A percentile compares a stretch with the other conserved stretches of the same genome.
These are phyloP conservation scores for Carlito syrichta DNA, from an alignment of 2,113 vertebrate genomes.

Conservation along the genomic window DNA sequence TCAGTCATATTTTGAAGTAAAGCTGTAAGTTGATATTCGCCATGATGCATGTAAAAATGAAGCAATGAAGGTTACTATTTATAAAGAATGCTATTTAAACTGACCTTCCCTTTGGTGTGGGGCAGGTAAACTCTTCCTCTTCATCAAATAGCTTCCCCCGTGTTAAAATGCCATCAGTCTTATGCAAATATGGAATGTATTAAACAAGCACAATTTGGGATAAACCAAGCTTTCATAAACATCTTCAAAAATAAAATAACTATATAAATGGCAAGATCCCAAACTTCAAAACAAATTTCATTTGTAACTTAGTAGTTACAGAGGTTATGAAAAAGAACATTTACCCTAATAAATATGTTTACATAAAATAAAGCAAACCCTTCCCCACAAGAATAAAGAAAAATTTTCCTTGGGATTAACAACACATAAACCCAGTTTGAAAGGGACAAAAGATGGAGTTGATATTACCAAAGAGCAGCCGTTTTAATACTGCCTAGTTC, in stretches of 20 bases:
- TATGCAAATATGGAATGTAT: background rate
- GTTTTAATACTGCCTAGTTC: too few relatives aligned
- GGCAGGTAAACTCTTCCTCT: slow-evolving; percentile 3
- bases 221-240: slow-evolving; percentile 30
- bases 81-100: background rate
- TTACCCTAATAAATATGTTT: background rate
- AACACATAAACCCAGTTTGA: background rate
- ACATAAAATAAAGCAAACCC: background rate
- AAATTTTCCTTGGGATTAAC: background rate
- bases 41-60: background rate
- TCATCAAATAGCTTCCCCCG: slow-evolving; percentile 8
- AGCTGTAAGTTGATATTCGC: background rate
- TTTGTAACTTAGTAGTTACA: background rate
- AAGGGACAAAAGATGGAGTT: too few relatives aligned
- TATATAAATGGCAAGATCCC: background rate
- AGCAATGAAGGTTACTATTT: background rate
- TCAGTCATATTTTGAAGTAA: background rate
- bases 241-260: slow-evolving; percentile 24
- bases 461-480: too few relatives aligned
- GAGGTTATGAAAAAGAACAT: background rate
- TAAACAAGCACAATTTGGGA: background rate
- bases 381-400: background rate
- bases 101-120: too few relatives aligned
- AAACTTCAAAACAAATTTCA: slow-evolving; percentile 7
- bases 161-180: background rate